A percentile compares a stretch with the other conserved stretches of the same genome.
phyloP scores from a whole-genome alignment of 1,140 invertebrate species.

The Drosophila bifasciata region DNA sequence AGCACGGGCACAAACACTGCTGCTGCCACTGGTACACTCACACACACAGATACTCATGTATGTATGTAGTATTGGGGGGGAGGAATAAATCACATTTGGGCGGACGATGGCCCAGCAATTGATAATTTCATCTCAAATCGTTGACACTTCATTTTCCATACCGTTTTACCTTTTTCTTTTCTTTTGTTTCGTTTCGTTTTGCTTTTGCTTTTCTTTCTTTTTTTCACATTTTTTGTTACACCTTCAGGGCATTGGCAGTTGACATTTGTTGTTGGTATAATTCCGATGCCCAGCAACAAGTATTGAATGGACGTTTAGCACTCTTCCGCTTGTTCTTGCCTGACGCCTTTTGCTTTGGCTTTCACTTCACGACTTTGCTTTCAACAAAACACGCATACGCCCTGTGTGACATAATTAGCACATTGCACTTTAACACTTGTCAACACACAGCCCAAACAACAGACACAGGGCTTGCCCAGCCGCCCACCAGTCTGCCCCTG shows the following conservation, averaged over 20 bases:
- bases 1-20: slow-evolving; percentile 22
- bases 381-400: slow-evolving; percentile 66
- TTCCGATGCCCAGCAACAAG: slow-evolving; percentile 58
- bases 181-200: slow-evolving; percentile 6
- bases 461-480: background rate
- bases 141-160: slow-evolving; percentile 54
- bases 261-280: slow-evolving; percentile 53
- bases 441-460: slow-evolving; percentile 22
- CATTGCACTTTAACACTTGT: slow-evolving; percentile 72
- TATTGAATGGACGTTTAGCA: slow-evolving; percentile 53
- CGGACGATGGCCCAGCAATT: slow-evolving; percentile 27
- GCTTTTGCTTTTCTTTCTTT: slow-evolving; percentile 30
- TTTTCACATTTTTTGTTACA: slow-evolving; percentile 12
- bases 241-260: slow-evolving; percentile 44
- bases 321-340: slow-evolving; percentile 23
- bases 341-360: slow-evolving; percentile 34
- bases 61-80: too few relatives aligned
- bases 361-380: slow-evolving; percentile 56
- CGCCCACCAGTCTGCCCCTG: too few relatives aligned
- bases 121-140: slow-evolving; percentile 57
- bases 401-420: slow-evolving; percentile 77
- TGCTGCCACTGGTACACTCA: too few relatives aligned
- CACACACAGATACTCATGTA: background rate
- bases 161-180: slow-evolving; percentile 5
- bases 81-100: slow-evolving; percentile 49